Base-by-base conservation (phyloP, 2,888 invertebrate genomes). In the Rhorus exstirpatorius region DNA sequence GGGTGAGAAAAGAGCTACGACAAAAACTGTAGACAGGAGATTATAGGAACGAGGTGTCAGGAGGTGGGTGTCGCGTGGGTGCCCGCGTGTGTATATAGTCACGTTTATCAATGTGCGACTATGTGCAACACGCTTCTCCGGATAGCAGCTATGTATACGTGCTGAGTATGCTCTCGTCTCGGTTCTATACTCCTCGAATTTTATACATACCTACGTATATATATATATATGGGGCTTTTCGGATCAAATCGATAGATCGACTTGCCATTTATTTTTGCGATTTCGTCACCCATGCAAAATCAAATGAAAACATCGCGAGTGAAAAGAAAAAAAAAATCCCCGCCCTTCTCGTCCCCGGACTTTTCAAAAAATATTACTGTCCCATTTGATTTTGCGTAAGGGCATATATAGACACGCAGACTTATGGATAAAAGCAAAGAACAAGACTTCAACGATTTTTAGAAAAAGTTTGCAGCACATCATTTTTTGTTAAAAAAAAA, bases 1-100 rank as follows among this genome's bases (percentile, higher is more conserved):
- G 38, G 41, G 17, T 46, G 46, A 31, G 65, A 46, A 17, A 17
- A 65, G 63, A n/a, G 44, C 17, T 38, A 7, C 65, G 46, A 46
- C 24, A 38, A 53, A 68, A 68, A 35, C 21, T 8, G 19, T 12
- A 24, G 41, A 14, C 61, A 26, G 46, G n/a, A 44, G 14, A 55
- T 26, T 14, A 24, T 65, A 10, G 24, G 21, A 38, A 17, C 7
- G n/a, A 7, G 55, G 31, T 17, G 65, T 8, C 35, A 49, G 38
- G 31, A 53, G 24, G 17, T 49, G 46, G 17, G 24, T 12, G 49
- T 63, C 74, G 53, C 51, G 60, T 74, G 53, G 67, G 67, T 67
- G 60, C 65, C 38, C 58, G 74, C 72, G 49, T 74, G 31, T n/a
- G n/a, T n/a, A n/a, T n/a, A n/a, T 74, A 74, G 79, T 74, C 74